Base-by-base conservation (phyloP, 2,797 vertebrate genomes). In the Bryconaethiops microstoma region DNA sequence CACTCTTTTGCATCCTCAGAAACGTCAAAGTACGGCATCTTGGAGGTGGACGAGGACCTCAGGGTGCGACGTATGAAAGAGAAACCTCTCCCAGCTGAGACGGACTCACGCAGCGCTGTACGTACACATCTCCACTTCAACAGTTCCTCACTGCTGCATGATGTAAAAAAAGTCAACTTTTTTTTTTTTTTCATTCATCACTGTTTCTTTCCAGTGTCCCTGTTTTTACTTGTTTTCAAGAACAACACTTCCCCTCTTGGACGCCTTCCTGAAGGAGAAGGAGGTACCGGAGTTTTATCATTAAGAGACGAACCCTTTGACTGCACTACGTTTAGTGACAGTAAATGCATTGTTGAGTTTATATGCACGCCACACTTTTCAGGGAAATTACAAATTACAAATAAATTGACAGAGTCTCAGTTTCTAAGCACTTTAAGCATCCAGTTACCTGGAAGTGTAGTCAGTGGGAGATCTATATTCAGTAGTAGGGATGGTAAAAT, bases 181-280 rank as follows among this genome's bases (percentile, higher is more conserved):
- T 9, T 21, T 4, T 2, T 52, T 52, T 9, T 21, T 63, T 75
- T 23, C 16, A 13, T 35, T 79, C 2, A 50, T 35, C 5, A 5
- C 2, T 67, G 29, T 52, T n/a, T 85, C 10, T 84, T 92, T 88
- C 10, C 88, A 96, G 95, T 96, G 95, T 78, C 95, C 95, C 1
- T 96, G 95, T 86, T 96, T 95, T 86, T 96, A 96, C 25, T 52
- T 91, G 85, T 85, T 95, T 12, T 94, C 94, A 23, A 93, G 91
- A 88, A 88, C 78, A 48, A 92, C 88, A 7, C 86, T 96, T 63
- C 91, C 88, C 63, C 90, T 94, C 52, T 12, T 96, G 87, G 91
- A 92, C 5, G 39, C 19, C 0, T 96, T 96, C 86, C 92, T 96
- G 0, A 54, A 92, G 62, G 94, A 95, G 76, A 96, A 95, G 76